Base-by-base conservation (phyloP, 2,797 vertebrate species). In the Chelidonichthys spinosus region DNA sequence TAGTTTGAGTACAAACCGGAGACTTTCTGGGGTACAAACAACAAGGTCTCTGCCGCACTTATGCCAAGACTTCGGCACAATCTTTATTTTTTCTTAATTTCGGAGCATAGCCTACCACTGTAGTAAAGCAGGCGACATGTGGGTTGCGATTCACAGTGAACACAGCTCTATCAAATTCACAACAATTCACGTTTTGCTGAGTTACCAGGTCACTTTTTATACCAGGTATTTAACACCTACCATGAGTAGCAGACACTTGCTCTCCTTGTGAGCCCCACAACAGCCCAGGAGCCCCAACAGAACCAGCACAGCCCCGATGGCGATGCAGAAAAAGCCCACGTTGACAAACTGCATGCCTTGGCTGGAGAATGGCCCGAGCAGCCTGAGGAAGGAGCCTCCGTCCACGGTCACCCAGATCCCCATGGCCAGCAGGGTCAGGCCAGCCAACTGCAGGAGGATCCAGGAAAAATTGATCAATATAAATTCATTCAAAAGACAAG, bases 331-430 rank as follows among this genome's bases (percentile, higher is more conserved):
- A 36, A 96, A 95, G 66, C 94, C 93, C 75, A 98, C 92, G 7
- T 97, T 96, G 84, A 97, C 89, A 15, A 95, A 93, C 76, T 94
- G 94, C 56, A 89, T 14, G 61, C 87, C 44, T 0, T 86, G 90
- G 0, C 81, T 40, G 0, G 95, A 95, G n/a, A 96, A 65, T 0
- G 93, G 5, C 10, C 94, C 95, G 61, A 99, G 93, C 61, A 95
- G 66, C 14, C 72, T 50, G 58, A 97, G 52, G 56, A 96, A 97
- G 0, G 94, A 94, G 2, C 54, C 0, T 6, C 85, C 92, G 1
- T 96, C 95, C n/a, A 95, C 88, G 0, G 69, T 92, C 47, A 95
- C 95, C 97, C 97, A 99, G 88, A 96, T 95, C 32, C 97, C 97
- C 84, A 95, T 87, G 46, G 93, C 94, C 59, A 97, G 70, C 69